Evolutionary conservation across 2,113 vertebrate genomes (phyloP), one percentile per base, ranked within the genome.

Genomic region (Charadrius vociferus): DNA sequence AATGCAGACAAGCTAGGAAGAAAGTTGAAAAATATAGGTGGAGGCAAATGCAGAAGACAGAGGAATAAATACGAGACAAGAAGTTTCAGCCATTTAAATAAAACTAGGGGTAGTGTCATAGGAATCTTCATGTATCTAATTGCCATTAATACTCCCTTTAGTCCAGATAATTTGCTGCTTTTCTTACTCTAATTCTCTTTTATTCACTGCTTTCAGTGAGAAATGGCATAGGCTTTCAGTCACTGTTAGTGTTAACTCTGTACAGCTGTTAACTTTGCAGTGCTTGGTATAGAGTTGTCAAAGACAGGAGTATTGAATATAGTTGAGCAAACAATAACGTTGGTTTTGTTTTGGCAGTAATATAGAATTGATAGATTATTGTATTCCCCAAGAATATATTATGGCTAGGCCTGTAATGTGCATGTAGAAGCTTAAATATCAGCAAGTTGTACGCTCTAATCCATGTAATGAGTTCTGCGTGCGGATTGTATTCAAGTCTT

Each of bases 401-500:
- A 32, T 23, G 10, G 12, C n/a, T 61, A 68, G 56, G 49, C 10
- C 18, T 18, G 20, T 55, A 45, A 12, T 12, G 21, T 17, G 19
- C 22, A 21, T 8, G 3, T 34, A n/a, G 53, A 63, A 80, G 18
- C 30, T 59, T 18, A 78, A 70, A 19, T 39, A 34, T 20, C n/a
- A 72, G 9, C 18, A 72, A 2, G 27, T 3, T 62, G 13, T 79
- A 58, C 12, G 7, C 24, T 72, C 13, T 39, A 18, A 66, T 52
- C 61, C 17, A 1, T 59, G 32, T 39, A 55, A 58, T 0, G 1
- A 73, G 29, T 63, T 52, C n/a, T 47, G 23, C 5, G 3, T 8
- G 1, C 41, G 56, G 41, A 24, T 24, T 49, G 34, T 59, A 14
- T 62, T 71, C 24, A 79, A 30, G n/a, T 74, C 32, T 53, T 80